phyloP scores from a whole-genome alignment of 2,888 invertebrate species.

The Enoplolaimus lenunculus region DNA sequence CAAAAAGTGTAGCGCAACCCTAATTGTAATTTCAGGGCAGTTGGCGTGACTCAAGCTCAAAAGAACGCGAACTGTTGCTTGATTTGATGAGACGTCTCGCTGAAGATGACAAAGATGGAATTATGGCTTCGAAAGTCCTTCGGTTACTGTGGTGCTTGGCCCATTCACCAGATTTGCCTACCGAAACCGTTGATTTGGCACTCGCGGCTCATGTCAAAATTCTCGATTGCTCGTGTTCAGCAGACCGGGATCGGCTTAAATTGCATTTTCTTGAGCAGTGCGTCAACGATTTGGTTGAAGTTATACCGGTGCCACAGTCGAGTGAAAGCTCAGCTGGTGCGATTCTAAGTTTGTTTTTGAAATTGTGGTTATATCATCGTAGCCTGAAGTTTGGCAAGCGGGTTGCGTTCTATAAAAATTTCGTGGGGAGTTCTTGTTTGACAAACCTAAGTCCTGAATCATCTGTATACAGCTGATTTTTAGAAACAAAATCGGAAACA shows the following conservation, averaged over 20 bases:
- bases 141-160: conserved; percentile 91
- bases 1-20: neutral
- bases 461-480: no score
- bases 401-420: no score
- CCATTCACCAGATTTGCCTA: conserved; percentile 84
- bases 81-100: conserved; percentile 85
- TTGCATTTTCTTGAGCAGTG: conserved; percentile 86
- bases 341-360: no score
- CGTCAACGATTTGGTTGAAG: conserved; percentile 68
- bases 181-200: conserved; percentile 93
- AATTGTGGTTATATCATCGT: no score
- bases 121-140: conserved; percentile 91
- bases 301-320: no score
- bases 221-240: conserved; percentile 68
- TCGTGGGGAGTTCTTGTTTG: no score
- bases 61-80: conserved; percentile 81
- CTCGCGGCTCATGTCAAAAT: conserved; percentile 87
- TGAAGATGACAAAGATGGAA: conserved; percentile 94
- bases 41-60: conserved; percentile 87
- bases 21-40: conserved; percentile 47
- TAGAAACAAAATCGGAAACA: no score
- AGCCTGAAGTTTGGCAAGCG: no score
- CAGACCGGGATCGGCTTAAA: conserved; percentile 84
- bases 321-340: no score
- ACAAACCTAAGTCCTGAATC: no score